A percentile compares a stretch with the other conserved stretches of the same genome.
Evolutionary conservation across 1,140 invertebrate species (phyloP).

Genomic region (Thaumatotibia leucotreta): DNA sequence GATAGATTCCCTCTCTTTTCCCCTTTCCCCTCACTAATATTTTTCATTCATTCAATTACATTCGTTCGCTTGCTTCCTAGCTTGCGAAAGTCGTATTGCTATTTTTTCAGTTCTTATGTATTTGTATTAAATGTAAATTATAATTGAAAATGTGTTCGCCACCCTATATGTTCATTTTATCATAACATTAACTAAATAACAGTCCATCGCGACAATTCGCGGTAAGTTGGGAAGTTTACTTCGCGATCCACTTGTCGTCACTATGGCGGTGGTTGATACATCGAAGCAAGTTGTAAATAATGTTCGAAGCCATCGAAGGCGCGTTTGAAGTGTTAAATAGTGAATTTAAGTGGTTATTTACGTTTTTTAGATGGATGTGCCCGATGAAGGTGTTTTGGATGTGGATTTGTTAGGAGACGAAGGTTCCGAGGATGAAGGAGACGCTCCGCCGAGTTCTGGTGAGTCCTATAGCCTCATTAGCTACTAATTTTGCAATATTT

Average conservation of each 20-base stretch:
- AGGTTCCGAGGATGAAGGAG: slow-evolving; percentile 71
- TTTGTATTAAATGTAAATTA: slow-evolving; percentile 37
- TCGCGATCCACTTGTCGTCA: slow-evolving; percentile 61
- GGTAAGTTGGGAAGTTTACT: slow-evolving; percentile 62
- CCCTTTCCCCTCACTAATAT: background rate
- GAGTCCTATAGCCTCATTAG: slow-evolving; percentile 17
- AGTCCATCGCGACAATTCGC: slow-evolving; percentile 65
- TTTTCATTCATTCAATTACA: slow-evolving; percentile 1
- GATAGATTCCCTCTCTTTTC: no score
- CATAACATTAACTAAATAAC: slow-evolving; percentile 43
- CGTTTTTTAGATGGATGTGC: slow-evolving; percentile 65
- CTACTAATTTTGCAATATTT: background rate
- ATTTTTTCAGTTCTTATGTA: slow-evolving; percentile 17
- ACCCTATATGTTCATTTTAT: slow-evolving; percentile 24
- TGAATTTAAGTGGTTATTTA: slow-evolving; percentile 15
- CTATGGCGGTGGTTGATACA: slow-evolving; percentile 67
- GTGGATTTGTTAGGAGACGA: slow-evolving; percentile 70
- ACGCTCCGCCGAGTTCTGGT: slow-evolving; percentile 73
- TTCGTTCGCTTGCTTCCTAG: slow-evolving; percentile 9
- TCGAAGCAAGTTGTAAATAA: slow-evolving; percentile 40
- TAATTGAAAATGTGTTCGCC: slow-evolving; percentile 43
- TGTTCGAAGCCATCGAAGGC: slow-evolving; percentile 29
- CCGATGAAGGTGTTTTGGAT: slow-evolving; percentile 67
- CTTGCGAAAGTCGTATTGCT: slow-evolving; percentile 13
- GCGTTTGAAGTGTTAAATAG: slow-evolving; percentile 15